phyloP scores from a whole-genome alignment of 92 coral and sea anemone species.

The Paramuricea clavata region DNA sequence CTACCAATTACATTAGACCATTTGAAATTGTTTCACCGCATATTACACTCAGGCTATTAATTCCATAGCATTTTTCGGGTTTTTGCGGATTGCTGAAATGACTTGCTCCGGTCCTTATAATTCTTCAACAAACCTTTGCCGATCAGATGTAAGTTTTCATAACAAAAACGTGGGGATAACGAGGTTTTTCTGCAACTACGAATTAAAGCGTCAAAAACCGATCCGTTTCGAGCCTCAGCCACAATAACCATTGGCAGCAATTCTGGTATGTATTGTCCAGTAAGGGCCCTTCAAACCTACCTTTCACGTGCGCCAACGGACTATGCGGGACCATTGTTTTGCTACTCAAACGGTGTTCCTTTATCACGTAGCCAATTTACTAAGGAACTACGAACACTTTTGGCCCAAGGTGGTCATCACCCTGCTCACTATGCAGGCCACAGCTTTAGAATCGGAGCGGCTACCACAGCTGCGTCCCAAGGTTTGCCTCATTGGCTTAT shows the following conservation, averaged over 20 bases:
- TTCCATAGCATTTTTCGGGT: slow-evolving; percentile 62
- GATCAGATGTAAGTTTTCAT: slow-evolving; percentile 39
- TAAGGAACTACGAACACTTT: slow-evolving; percentile 21
- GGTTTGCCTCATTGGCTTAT: slow-evolving; percentile 40
- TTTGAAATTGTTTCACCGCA: slow-evolving; percentile 11
- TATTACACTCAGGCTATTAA: slow-evolving; percentile 42
- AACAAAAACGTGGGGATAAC: background rate
- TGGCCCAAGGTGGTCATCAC: slow-evolving; percentile 19
- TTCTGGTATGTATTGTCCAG: slow-evolving; percentile 31
- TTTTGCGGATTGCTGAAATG: slow-evolving; percentile 52
- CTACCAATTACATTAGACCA: slow-evolving; percentile 57
- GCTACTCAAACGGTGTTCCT: slow-evolving; percentile 11
- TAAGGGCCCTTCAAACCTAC: slow-evolving; percentile 26
- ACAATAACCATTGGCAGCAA: slow-evolving; percentile 53
- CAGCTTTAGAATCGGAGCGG: slow-evolving; percentile 52
- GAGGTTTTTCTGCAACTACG: background rate
- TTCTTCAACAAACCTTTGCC: slow-evolving; percentile 32
- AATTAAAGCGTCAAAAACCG: slow-evolving; percentile 53
- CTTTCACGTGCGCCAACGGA: slow-evolving; percentile 18
- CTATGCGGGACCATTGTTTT: slow-evolving; percentile 18
- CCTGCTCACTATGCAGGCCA: slow-evolving; percentile 53
- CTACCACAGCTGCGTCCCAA: slow-evolving; percentile 35
- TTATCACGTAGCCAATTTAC: slow-evolving; percentile 28
- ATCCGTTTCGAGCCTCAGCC: slow-evolving; percentile 46
- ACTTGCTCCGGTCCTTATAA: slow-evolving; percentile 37